phyloP scores from a whole-genome alignment of 1,140 invertebrate genomes.

The Drosophila saltans region DNA sequence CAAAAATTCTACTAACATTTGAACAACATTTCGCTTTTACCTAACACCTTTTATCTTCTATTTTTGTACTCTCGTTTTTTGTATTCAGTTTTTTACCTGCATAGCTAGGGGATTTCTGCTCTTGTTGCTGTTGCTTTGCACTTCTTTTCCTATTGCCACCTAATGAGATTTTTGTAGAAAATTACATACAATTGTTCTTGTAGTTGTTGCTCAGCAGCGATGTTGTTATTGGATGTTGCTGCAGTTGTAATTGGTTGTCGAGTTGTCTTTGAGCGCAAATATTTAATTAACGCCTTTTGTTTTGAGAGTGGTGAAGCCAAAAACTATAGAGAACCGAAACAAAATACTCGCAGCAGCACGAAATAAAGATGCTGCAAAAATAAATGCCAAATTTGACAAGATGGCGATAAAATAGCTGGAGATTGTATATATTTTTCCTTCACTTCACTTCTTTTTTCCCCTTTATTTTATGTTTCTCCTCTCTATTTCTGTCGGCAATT shows the following conservation, averaged over 20 bases:
- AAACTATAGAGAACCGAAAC: slow-evolving; percentile 10
- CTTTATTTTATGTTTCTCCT: neutral
- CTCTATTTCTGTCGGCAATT: neutral
- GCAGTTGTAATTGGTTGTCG: slow-evolving; percentile 60
- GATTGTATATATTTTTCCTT: neutral
- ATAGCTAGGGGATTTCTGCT: slow-evolving; percentile 12
- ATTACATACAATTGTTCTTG: slow-evolving; percentile 53
- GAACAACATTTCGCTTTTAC: neutral
- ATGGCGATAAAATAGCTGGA: slow-evolving; percentile 8
- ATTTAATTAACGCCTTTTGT: slow-evolving; percentile 79
- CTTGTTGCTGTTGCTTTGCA: slow-evolving; percentile 5
- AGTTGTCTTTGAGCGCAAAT: slow-evolving; percentile 70
- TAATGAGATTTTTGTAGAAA: slow-evolving; percentile 77
- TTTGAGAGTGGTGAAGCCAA: slow-evolving; percentile 21
- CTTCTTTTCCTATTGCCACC: slow-evolving; percentile 42
- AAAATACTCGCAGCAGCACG: slow-evolving; percentile 24
- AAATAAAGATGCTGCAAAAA: slow-evolving; percentile 45
- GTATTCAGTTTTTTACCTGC: slow-evolving; percentile 28
- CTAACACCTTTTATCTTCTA: neutral
- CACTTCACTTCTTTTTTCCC: no score
- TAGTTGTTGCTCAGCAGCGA: neutral
- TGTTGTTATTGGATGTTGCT: neutral
- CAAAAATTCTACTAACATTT: slow-evolving; percentile 17
- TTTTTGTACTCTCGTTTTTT: slow-evolving; percentile 15
- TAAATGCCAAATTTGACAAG: slow-evolving; percentile 48